A percentile compares a stretch with the other conserved stretches of the same genome.
Conservation (phyloP, 1,140 invertebrate species). For the Bursaphelenchus mucronatus region DNA sequence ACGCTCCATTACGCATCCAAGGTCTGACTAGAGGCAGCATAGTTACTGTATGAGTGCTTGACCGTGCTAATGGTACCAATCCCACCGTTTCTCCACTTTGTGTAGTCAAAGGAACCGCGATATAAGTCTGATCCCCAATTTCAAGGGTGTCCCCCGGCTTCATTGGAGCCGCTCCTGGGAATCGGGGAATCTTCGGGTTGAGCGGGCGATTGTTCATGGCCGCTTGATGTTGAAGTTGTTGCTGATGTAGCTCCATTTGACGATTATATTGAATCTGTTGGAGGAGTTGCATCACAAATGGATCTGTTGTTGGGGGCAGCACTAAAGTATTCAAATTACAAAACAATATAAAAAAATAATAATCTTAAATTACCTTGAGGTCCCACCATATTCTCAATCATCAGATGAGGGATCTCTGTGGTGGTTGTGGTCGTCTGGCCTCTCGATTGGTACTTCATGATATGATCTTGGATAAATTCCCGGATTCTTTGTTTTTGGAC, state of each 20-base stretch:
- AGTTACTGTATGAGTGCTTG: neutral
- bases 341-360: neutral
- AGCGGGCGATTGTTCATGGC: slow-evolving; percentile 5
- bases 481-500: neutral
- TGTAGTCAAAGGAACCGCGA: slow-evolving; percentile 23
- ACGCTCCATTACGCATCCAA: neutral
- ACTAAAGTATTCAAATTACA: neutral
- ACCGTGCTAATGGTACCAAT: slow-evolving; percentile 10
- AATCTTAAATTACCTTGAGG: neutral
- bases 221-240: slow-evolving; percentile 1
- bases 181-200: neutral
- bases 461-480: too few species aligned
- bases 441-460: too few species aligned
- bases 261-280: neutral
- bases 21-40: neutral
- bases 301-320: slow-evolving; percentile 7
- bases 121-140: slow-evolving; percentile 18
- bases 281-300: slow-evolving; percentile 14
- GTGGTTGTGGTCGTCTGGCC: neutral
- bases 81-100: slow-evolving; percentile 3
- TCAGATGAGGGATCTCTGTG: slow-evolving; percentile 31
- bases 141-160: slow-evolving; percentile 16
- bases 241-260: slow-evolving; percentile 12
- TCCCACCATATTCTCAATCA: slow-evolving; percentile 22
- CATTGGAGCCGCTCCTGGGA: slow-evolving; percentile 9